These are phyloP conservation scores for Daboia siamensis DNA, from an alignment of 2,113 vertebrate genomes.

Conservation along the genomic window DNA sequence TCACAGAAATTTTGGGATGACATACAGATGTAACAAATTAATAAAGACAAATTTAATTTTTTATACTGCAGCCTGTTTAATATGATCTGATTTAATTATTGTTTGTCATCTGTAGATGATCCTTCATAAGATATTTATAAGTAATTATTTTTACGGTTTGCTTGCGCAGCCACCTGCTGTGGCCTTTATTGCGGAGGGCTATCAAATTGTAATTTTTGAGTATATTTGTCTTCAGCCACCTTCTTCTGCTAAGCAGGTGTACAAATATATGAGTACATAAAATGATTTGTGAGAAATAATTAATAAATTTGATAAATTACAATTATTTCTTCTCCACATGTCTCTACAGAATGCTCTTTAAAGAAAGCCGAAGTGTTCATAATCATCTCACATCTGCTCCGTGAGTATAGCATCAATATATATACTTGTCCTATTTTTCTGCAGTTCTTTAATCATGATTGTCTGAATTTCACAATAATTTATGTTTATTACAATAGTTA, in stretches of 20 bases:
- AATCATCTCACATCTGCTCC: constrained; percentile 93
- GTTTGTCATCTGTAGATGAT: not conserved
- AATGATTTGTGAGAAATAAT: not conserved
- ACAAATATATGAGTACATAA: constrained; percentile 1
- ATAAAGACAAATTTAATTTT: not conserved
- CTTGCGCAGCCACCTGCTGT: not conserved
- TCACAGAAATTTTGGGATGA: not conserved
- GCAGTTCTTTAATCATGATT: not conserved
- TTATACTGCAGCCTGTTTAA: not conserved
- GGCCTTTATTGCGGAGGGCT: not conserved
- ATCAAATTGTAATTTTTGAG: not conserved
- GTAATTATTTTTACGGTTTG: not conserved
- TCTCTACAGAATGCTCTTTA: constrained; percentile 89
- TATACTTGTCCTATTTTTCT: not conserved
- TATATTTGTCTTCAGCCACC: not conserved
- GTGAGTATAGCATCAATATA: constrained; percentile 76
- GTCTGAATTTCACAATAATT: not conserved
- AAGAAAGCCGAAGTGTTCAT: constrained; percentile 92
- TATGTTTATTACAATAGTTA: not conserved
- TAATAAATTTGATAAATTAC: not conserved
- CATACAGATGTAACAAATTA: not conserved
- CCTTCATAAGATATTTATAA: not conserved
- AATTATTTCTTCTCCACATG: constrained; percentile 31
- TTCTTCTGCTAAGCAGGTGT: not conserved
- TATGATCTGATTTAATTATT: not conserved